These are phyloP conservation scores for Xiphias gladius DNA, from an alignment of 2,113 vertebrate genomes.

Conservation along the genomic window DNA sequence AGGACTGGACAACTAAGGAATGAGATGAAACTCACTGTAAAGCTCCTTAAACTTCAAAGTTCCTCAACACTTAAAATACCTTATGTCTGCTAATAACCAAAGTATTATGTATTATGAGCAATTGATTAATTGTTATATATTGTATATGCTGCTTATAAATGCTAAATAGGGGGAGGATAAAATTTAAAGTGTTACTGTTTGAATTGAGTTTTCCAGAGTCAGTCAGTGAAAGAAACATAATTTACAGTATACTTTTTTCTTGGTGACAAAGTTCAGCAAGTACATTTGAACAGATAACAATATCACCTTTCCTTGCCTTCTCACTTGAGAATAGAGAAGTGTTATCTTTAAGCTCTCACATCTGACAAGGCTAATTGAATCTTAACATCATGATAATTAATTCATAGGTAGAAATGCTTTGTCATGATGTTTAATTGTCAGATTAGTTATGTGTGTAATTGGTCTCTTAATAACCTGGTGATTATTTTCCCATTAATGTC, in stretches of 20 bases:
- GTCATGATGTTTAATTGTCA: slow-evolving; percentile 70
- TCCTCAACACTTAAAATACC: too few species aligned
- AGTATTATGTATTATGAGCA: too few species aligned
- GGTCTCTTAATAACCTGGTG: slow-evolving; percentile 73
- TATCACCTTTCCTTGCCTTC: slow-evolving; percentile 48
- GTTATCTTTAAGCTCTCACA: slow-evolving; percentile 46
- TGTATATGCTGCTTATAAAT: too few species aligned
- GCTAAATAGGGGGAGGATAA: not conserved
- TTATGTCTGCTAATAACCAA: too few species aligned
- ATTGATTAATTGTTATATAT: too few species aligned
- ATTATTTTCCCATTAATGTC: slow-evolving; percentile 78
- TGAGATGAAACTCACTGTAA: too few species aligned
- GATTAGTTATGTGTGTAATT: slow-evolving; percentile 77
- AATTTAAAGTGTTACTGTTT: not conserved
- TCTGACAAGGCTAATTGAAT: slow-evolving; percentile 76
- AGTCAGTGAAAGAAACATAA: slow-evolving; percentile 1
- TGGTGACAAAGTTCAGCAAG: not conserved
- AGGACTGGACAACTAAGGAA: too few species aligned
- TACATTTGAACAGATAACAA: slow-evolving; percentile 31
- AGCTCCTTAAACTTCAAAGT: too few species aligned
- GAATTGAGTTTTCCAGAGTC: not conserved
- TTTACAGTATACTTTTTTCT: not conserved
- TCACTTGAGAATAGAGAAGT: slow-evolving; percentile 37
- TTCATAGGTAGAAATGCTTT: slow-evolving; percentile 65
- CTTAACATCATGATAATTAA: slow-evolving; percentile 71